A percentile compares a stretch with the other conserved stretches of the same genome.
These are phyloP conservation scores for cat (Felis catus) DNA, from an alignment of 2,113 vertebrate genomes.

Conservation along the genomic window DNA sequence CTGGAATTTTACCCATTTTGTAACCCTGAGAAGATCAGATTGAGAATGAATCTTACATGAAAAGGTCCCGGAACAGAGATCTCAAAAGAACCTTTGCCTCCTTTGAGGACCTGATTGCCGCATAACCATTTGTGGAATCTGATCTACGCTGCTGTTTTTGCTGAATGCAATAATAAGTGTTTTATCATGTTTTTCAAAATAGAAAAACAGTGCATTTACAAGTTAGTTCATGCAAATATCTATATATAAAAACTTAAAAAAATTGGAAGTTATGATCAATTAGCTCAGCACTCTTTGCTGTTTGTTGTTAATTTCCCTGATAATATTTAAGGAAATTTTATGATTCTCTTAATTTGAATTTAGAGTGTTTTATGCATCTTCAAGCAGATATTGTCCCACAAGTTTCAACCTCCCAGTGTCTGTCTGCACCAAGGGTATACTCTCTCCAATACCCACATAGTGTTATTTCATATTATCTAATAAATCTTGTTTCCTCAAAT, in stretches of 20 bases:
- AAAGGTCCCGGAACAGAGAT: too few relatives aligned
- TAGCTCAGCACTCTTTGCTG: background rate
- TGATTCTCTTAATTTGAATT: background rate
- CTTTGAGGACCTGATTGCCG: background rate
- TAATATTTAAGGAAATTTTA: background rate
- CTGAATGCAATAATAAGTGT: background rate
- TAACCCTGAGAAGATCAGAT: too few relatives aligned
- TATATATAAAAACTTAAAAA: background rate
- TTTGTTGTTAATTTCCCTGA: background rate
- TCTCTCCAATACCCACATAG: background rate
- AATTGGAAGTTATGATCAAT: background rate
- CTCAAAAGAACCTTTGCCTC: background rate
- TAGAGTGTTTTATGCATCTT: background rate
- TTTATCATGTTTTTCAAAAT: background rate
- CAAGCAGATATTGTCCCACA: background rate
- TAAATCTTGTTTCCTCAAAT: background rate
- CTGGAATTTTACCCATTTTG: background rate
- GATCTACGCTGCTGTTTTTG: background rate
- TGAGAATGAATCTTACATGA: background rate
- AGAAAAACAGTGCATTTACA: background rate
- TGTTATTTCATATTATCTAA: background rate
- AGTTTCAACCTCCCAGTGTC: background rate
- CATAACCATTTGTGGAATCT: background rate
- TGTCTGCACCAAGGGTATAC: background rate
- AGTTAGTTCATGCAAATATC: background rate